Evolutionary conservation across 2,888 invertebrate species (phyloP), one percentile per base, ranked within the genome.

Genomic region (Ephialtes manifestator): DNA sequence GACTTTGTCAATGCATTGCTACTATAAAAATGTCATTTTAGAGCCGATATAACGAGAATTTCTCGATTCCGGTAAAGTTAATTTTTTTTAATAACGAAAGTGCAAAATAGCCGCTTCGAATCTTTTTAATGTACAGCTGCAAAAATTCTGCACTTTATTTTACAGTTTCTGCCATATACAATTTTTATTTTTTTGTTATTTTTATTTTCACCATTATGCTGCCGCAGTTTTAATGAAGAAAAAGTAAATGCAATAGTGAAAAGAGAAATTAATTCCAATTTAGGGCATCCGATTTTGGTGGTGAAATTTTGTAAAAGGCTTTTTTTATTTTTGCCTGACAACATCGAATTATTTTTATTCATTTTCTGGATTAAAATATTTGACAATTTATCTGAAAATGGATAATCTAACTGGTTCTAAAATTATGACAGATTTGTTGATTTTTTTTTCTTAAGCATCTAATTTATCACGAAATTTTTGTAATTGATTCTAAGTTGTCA

Each of bases 71-170:
- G 65, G 76, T 77, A 84, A 86, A 85, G 76, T 88, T 85, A 85
- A 8, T n/a, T 88, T 87, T 83, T 87, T 79, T 77, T 77, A 88
- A 87, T 86, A 86, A 87, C 85, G 79, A 85, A 87, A 85, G 58
- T 76, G 13, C 13, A 48, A 86, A 87, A 87, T 83, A 83, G 83
- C 53, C 55, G 75, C 75, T 78, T 77, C 51, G n/a, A 8, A 81
- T 77, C 15, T 65, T 31, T 78, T 20, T 55, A 35, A 39, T 39
- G 1, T 39, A 55, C 39, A 80, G 18, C 58, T 31, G 48, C 13
- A 51, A 35, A 18, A 39, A 51, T 81, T 86, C 72, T 74, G 31
- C 70, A 68, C 74, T 82, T 31, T 24, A 46, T 46, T 67, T 46
- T 46, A 46, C 24, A 24, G 13, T 24, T 15, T 13, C 13, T 28